phyloP scores from a whole-genome alignment of 2,113 vertebrate species.

The Athene noctua region DNA sequence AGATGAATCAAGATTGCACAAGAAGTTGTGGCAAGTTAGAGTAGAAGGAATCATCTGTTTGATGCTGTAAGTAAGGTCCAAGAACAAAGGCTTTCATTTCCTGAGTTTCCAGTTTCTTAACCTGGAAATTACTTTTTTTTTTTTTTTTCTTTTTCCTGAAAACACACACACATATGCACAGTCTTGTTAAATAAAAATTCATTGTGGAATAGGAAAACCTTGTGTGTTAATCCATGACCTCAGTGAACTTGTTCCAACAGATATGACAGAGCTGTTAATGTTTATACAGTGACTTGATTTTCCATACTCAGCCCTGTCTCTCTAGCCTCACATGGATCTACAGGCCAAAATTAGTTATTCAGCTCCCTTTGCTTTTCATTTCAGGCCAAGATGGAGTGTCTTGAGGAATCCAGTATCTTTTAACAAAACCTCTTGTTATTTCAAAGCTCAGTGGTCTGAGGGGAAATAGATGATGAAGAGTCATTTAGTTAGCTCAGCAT shows the following conservation, averaged over 20 bases:
- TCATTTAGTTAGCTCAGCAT: not conserved
- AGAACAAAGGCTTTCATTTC: not conserved
- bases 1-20: not conserved
- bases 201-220: not conserved
- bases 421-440: not conserved
- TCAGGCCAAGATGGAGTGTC: not conserved
- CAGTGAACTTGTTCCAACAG: not conserved
- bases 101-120: not conserved
- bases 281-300: not conserved
- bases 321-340: not conserved
- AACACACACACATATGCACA: not conserved
- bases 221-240: constrained; percentile 20
- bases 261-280: not conserved
- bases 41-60: not conserved
- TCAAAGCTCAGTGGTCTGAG: not conserved
- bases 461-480: not conserved
- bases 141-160: not conserved
- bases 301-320: not conserved
- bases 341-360: not conserved
- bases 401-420: not conserved
- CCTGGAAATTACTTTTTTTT: not conserved
- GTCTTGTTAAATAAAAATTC: not conserved
- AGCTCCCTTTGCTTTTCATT: not conserved
- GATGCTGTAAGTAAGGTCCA: not conserved
- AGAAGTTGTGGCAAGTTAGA: not conserved